These are phyloP conservation scores for Dasypolia templi DNA, from an alignment of 2,888 invertebrate species.

Conservation along the genomic window DNA sequence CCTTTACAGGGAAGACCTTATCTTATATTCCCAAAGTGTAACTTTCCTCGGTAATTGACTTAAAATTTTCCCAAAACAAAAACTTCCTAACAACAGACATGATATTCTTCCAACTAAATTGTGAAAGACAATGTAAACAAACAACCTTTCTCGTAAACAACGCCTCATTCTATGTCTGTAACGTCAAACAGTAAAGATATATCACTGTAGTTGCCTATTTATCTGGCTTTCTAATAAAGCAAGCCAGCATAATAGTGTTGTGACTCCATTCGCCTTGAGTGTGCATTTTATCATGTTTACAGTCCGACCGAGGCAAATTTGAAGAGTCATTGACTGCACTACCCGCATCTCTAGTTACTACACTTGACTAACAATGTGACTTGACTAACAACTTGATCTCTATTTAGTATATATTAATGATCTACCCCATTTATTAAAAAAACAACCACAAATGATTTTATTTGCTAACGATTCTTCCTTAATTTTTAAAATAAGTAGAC, in stretches of 20 bases:
- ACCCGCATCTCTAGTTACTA: constrained; percentile 62
- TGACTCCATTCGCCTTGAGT: constrained; percentile 63
- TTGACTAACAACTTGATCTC: constrained; percentile 44
- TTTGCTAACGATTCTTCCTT: too few species aligned
- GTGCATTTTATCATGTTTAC: constrained; percentile 72
- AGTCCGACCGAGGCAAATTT: constrained; percentile 73
- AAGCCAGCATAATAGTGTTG: constrained; percentile 59
- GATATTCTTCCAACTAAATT: constrained; percentile 25
- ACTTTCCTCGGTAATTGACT: constrained; percentile 1
- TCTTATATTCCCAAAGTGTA: not conserved
- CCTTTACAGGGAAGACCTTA: not conserved
- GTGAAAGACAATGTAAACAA: constrained; percentile 29
- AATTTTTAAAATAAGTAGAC: too few species aligned
- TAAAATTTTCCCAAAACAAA: too few species aligned
- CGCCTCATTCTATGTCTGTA: constrained; percentile 31
- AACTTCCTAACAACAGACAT: not conserved
- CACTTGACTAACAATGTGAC: constrained; percentile 66
- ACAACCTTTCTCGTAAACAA: constrained; percentile 34
- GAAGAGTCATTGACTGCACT: constrained; percentile 75
- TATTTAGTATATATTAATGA: too few species aligned
- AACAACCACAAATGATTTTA: too few species aligned
- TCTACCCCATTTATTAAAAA: too few species aligned
- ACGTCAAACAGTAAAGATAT: constrained; percentile 49
- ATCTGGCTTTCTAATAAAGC: constrained; percentile 61
- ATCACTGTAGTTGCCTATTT: constrained; percentile 55